These are phyloP conservation scores for Lycodopsis pacificus DNA, from an alignment of 2,797 vertebrate genomes.

Conservation along the genomic window DNA sequence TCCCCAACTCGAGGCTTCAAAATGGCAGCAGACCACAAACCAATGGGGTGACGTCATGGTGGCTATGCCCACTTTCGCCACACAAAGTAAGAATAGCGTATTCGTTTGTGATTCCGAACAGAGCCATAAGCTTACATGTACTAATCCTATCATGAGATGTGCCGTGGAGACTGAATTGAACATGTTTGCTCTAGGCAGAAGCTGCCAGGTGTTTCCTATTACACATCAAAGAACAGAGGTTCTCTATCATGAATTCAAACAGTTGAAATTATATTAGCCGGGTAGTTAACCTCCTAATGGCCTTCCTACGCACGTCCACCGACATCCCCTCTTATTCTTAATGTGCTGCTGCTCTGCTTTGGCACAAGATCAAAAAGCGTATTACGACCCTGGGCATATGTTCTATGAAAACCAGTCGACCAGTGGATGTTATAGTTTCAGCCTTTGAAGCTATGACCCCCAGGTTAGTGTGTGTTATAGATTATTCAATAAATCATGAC, in stretches of 20 bases:
- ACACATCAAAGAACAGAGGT: constrained; percentile 52
- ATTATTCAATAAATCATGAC: constrained; percentile 57
- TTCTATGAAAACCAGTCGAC: constrained; percentile 52
- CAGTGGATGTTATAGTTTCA: constrained; percentile 55
- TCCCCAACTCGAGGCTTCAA: background rate
- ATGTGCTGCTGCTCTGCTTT: constrained; percentile 29
- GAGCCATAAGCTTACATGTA: background rate
- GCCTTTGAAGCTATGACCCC: constrained; percentile 61
- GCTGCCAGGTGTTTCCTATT: constrained; percentile 67
- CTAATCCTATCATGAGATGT: background rate
- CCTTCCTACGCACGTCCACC: constrained; percentile 32
- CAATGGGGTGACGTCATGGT: background rate
- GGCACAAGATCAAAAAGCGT: constrained; percentile 61
- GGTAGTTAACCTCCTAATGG: constrained; percentile 61
- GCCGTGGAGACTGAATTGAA: constrained; percentile 64
- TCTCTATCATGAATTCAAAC: constrained; percentile 59
- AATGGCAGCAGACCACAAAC: background rate
- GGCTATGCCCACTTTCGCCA: background rate
- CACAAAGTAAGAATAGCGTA: background rate
- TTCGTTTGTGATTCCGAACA: background rate
- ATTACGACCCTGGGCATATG: constrained; percentile 38
- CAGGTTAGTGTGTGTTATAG: constrained; percentile 42
- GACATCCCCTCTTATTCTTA: constrained; percentile 13
- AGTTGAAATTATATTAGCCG: constrained; percentile 56
- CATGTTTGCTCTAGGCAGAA: constrained; percentile 64